Evolutionary conservation across 1,140 invertebrate genomes (phyloP).

Genomic region (Pomacea maculata): DNA sequence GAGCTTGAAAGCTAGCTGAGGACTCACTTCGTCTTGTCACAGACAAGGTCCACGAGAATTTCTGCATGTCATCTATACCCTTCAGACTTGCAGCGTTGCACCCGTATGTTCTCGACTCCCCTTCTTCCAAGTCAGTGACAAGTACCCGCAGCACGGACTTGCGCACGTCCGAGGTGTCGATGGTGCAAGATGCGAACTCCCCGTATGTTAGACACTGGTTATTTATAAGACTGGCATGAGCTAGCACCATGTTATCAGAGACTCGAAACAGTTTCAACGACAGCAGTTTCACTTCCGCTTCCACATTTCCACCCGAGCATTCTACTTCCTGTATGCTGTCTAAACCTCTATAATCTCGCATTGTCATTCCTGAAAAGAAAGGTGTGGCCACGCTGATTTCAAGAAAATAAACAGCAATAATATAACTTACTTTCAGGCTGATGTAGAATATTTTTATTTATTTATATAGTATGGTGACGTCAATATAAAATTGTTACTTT

Average conservation of each 20-base stretch:
- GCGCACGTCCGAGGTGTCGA: background rate
- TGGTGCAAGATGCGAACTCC: slow-evolving; percentile 7
- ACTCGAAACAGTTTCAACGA: slow-evolving; percentile 2
- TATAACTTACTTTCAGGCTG: too few species aligned
- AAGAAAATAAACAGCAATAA: too few species aligned
- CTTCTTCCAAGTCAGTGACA: slow-evolving; percentile 15
- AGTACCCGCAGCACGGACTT: slow-evolving; percentile 5
- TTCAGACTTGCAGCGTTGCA: slow-evolving; percentile 9
- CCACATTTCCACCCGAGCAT: slow-evolving; percentile 8
- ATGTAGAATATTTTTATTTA: too few species aligned
- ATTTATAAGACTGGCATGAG: background rate
- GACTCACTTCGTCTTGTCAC: background rate
- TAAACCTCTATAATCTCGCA: slow-evolving; percentile 1
- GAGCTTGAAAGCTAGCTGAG: background rate
- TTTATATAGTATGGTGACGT: too few species aligned
- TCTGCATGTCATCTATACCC: background rate
- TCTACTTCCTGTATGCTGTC: slow-evolving; percentile 15
- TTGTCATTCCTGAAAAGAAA: slow-evolving; percentile 4
- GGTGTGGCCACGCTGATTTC: too few species aligned
- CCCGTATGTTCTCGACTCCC: slow-evolving; percentile 12
- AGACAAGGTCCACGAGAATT: background rate
- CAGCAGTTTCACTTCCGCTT: slow-evolving; percentile 2
- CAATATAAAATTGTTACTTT: too few species aligned
- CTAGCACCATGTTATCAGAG: background rate
- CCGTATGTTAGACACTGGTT: slow-evolving; percentile 12